Conservation (phyloP, 2,888 invertebrate genomes). For the Epirrhoe tristata region DNA sequence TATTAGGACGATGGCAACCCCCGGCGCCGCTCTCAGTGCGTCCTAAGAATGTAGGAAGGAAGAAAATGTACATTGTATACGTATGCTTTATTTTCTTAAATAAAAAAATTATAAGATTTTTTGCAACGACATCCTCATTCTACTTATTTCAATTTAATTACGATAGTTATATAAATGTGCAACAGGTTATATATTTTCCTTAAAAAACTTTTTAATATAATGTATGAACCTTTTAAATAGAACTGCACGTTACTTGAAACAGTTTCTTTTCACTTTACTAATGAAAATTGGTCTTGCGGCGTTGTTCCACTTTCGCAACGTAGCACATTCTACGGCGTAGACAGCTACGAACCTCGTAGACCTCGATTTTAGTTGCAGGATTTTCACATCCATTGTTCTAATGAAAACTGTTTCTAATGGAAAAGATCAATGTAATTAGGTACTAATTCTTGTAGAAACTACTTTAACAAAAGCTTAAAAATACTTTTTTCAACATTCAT, state of each 20-base stretch:
- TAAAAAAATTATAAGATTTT: too few relatives aligned
- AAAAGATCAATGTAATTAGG: background rate
- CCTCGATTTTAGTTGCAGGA: background rate
- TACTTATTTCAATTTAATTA: too few relatives aligned
- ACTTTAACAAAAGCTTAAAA: too few relatives aligned
- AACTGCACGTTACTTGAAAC: background rate
- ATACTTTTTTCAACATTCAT: too few relatives aligned
- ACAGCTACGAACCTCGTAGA: slow-evolving; percentile 1
- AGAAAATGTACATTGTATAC: too few relatives aligned
- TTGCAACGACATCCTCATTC: too few relatives aligned
- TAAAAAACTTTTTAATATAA: background rate
- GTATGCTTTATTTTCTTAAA: too few relatives aligned
- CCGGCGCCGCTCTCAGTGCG: too few relatives aligned
- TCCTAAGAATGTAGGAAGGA: too few relatives aligned
- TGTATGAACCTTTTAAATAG: background rate
- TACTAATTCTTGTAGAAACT: background rate
- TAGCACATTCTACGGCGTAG: slow-evolving; percentile 13
- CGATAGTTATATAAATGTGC: too few relatives aligned
- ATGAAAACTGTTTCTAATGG: background rate
- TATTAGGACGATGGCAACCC: too few relatives aligned
- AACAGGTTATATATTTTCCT: too few relatives aligned
- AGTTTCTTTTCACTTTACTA: slow-evolving; percentile 5
- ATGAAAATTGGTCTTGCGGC: slow-evolving; percentile 11
- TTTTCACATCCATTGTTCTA: slow-evolving; percentile 1
- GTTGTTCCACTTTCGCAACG: slow-evolving; percentile 7